Base-by-base conservation (phyloP, 2,888 invertebrate species). In the Catocala fraxini region DNA sequence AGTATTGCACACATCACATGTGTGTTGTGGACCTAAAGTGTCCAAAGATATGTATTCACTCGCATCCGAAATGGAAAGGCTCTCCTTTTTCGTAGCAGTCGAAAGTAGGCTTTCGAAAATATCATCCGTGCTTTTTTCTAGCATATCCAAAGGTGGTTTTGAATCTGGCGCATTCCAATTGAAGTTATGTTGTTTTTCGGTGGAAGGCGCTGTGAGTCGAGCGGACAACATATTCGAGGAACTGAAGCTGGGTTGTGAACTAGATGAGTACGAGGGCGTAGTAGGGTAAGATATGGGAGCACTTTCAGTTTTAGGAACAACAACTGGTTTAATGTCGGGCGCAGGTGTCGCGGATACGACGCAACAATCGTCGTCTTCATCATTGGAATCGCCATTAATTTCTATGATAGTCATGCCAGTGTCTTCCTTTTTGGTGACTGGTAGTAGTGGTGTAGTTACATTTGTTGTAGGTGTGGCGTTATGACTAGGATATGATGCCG, bases 21-120 rank as follows among this genome's bases (percentile, higher is more conserved):
- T 94, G 63, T 93, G 95, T 56, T 95, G 95, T 0, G 95, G 95
- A 0, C 95, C 96, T 70, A 96, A 86, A 35, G 94, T 95, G 64
- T 96, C 96, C 65, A 96, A 85, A 0, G 96, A 96, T 68, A 96
- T 96, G 75, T 96, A 96, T 86, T 96, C 96, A 64, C 95, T 96
- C 0, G 89, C 87, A 65, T 93, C 90, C 11, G 91, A 86, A 65
- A 93, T 41, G 33, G 86, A 84, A 56, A 85, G 75, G 52, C 82
- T 85, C 71, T 93, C 92, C 68, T 93, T 92, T 71, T 92, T 94
- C 0, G 89, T 85, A 0, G 89, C 76, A 47, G 83, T 85, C 0
- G 91, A 91, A n/a, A 94, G 73, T 4, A 94, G 80, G 62, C 93
- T 94, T 71, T 91, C 91, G 66, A 94, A 94, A 34, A 94, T 92